These are phyloP conservation scores for Euplagia quadripunctaria DNA, from an alignment of 2,888 invertebrate species.

Conservation along the genomic window DNA sequence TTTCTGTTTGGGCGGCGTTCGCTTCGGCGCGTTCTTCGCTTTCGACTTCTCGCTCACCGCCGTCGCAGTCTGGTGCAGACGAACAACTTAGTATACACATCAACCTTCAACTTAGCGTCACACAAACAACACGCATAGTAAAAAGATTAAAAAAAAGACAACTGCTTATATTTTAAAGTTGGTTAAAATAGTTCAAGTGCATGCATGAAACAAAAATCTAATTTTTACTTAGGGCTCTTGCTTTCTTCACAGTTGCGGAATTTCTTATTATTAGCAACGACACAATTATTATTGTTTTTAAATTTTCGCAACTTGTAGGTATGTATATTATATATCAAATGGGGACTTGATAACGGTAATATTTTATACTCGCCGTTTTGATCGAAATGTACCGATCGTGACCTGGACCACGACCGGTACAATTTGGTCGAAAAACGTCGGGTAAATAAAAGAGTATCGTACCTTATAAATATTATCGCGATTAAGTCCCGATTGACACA, in stretches of 20 bases:
- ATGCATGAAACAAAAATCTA: background rate
- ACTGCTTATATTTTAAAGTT: background rate
- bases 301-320: background rate
- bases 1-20: conserved; percentile 63
- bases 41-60: conserved; percentile 77
- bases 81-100: conserved; percentile 19
- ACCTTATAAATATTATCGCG: no score
- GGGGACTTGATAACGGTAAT: background rate
- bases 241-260: no score
- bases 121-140: conserved; percentile 1
- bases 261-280: background rate
- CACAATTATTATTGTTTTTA: background rate
- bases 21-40: conserved; percentile 63
- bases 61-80: conserved; percentile 74
- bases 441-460: no score
- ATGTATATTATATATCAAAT: background rate
- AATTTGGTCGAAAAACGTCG: no score
- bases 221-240: background rate
- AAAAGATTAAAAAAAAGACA: background rate
- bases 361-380: no score
- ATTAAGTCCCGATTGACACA: background rate
- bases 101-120: background rate
- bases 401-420: no score
- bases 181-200: background rate
- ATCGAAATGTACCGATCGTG: no score